Percentiles rank a stretch among this genome's conserved stretches.
Evolutionary conservation across 2,888 invertebrate species (phyloP).

Genomic region (Ichneumoninae sp.): DNA sequence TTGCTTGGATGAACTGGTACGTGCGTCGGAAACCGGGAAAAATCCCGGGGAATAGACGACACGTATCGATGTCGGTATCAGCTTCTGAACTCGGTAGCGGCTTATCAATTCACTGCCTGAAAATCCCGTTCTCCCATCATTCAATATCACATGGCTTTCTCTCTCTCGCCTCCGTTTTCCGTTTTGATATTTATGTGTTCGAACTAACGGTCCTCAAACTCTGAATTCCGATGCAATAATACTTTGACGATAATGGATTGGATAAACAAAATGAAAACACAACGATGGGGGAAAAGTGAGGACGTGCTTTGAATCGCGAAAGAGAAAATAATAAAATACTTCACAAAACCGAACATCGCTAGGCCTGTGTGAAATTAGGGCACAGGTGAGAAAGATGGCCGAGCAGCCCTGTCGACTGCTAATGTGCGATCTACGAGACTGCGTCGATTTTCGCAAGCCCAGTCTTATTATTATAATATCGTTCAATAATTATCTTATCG

Average conservation of each 20-base stretch:
- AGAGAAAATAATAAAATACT: too few species aligned
- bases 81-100: slow-evolving; percentile 36
- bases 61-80: neutral
- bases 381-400: too few species aligned
- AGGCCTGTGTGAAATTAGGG: too few species aligned
- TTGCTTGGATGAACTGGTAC: neutral
- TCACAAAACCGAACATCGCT: too few species aligned
- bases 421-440: too few species aligned
- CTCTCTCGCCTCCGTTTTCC: neutral
- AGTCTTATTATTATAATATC: too few species aligned
- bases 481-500: too few species aligned
- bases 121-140: slow-evolving; percentile 1
- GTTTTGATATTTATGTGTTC: neutral
- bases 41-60: neutral
- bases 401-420: too few species aligned
- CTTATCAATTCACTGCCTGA: slow-evolving; percentile 6
- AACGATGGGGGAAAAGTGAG: neutral
- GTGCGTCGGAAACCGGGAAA: slow-evolving; percentile 1
- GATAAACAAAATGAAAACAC: neutral
- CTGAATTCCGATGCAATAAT: slow-evolving; percentile 2
- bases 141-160: neutral
- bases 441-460: too few species aligned
- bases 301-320: too few species aligned
- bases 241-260: neutral
- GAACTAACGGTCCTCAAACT: neutral